phyloP scores from a whole-genome alignment of 2,888 invertebrate species.

The Campaea margaritaria region DNA sequence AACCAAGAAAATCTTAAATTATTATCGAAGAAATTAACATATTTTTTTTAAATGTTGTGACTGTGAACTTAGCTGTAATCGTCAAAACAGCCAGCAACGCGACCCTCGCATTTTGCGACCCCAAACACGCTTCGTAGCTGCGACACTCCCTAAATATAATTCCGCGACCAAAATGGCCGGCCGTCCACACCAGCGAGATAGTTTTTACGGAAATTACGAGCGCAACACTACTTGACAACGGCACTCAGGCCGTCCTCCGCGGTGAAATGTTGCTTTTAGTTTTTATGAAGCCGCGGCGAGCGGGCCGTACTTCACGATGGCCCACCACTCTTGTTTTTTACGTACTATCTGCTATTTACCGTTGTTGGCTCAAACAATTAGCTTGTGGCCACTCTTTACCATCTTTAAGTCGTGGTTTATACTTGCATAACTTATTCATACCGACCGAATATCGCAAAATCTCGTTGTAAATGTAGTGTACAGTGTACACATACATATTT shows the following conservation, averaged over 20 bases:
- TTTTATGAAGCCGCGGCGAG: slow-evolving; percentile 29
- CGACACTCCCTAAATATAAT: slow-evolving; percentile 2
- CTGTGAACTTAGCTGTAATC: no score
- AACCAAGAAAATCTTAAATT: no score
- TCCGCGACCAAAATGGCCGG: slow-evolving; percentile 41
- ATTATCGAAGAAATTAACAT: no score
- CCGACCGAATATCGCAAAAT: slow-evolving; percentile 17
- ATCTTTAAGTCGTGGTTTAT: background rate
- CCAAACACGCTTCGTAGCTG: background rate
- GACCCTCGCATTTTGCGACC: background rate
- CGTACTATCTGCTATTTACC: slow-evolving; percentile 16
- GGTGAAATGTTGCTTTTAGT: slow-evolving; percentile 37
- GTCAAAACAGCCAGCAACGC: background rate
- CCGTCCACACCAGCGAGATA: slow-evolving; percentile 37
- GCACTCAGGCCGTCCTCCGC: slow-evolving; percentile 24
- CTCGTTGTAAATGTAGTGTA: slow-evolving; percentile 9
- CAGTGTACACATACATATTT: no score
- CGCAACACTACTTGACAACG: slow-evolving; percentile 43
- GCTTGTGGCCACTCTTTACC: slow-evolving; percentile 1
- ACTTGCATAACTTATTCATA: slow-evolving; percentile 1
- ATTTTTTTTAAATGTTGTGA: no score
- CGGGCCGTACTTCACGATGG: slow-evolving; percentile 6
- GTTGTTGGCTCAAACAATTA: slow-evolving; percentile 10
- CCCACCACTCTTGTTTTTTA: slow-evolving; percentile 4
- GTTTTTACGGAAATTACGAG: slow-evolving; percentile 53